Evolutionary conservation across 1,140 invertebrate species (phyloP).

Genomic region (Dendroctonus valens): DNA sequence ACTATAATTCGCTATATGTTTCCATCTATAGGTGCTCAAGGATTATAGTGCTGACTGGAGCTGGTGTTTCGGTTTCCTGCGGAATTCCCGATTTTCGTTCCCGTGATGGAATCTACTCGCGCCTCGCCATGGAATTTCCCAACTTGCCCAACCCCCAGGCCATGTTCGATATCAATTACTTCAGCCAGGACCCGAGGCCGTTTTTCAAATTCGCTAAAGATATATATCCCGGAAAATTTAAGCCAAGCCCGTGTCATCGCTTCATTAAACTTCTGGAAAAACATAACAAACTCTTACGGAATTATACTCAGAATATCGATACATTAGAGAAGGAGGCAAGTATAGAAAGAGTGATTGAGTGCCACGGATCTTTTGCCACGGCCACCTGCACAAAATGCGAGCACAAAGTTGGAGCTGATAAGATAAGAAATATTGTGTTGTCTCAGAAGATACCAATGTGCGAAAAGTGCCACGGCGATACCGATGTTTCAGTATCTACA

Average conservation of each 20-base stretch:
- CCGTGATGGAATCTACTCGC: constrained; percentile 87
- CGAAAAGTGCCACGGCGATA: constrained; percentile 58
- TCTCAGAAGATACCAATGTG: constrained; percentile 79
- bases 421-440: constrained; percentile 79
- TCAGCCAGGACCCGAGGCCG: constrained; percentile 79
- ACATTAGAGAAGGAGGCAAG: constrained; percentile 81
- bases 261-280: constrained; percentile 83
- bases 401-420: constrained; percentile 72
- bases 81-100: constrained; percentile 97
- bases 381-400: constrained; percentile 85
- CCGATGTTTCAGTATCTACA: constrained; percentile 29
- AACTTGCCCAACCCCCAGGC: constrained; percentile 85
- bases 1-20: constrained; percentile 12
- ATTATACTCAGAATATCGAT: constrained; percentile 94
- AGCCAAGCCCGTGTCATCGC: constrained; percentile 80
- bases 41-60: constrained; percentile 92
- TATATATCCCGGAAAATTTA: constrained; percentile 87
- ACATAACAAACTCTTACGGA: constrained; percentile 75
- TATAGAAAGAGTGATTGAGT: constrained; percentile 81
- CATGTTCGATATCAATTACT: constrained; percentile 93
- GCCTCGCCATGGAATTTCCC: constrained; percentile 83
- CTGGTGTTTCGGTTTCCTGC: constrained; percentile 94
- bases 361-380: constrained; percentile 88
- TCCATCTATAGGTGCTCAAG: constrained; percentile 60
- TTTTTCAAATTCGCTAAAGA: constrained; percentile 91